phyloP scores from a whole-genome alignment of 2,797 vertebrate genomes.

The Meda fulgida region DNA sequence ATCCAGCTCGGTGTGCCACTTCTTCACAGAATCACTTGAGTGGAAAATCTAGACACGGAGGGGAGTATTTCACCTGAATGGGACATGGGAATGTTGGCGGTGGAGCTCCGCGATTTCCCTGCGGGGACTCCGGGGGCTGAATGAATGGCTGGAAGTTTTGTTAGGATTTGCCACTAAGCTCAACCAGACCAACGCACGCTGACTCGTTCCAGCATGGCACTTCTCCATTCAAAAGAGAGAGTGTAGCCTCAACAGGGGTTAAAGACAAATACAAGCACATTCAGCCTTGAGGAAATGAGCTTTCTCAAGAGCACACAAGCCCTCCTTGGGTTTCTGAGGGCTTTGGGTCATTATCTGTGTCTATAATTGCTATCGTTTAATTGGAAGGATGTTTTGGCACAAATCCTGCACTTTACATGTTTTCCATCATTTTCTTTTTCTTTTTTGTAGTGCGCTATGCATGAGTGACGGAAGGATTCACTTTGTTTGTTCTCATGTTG shows the following conservation, averaged over 20 bases:
- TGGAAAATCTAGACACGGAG: slow-evolving; percentile 63
- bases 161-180: slow-evolving; percentile 43
- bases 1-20: slow-evolving; percentile 43
- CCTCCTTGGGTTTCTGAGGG: not conserved
- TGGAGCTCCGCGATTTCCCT: slow-evolving; percentile 47
- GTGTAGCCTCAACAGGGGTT: slow-evolving; percentile 66
- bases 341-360: slow-evolving; percentile 20
- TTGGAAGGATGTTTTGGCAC: slow-evolving; percentile 18
- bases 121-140: slow-evolving; percentile 41
- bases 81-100: slow-evolving; percentile 54
- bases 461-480: slow-evolving; percentile 27
- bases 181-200: slow-evolving; percentile 24
- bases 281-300: slow-evolving; percentile 23
- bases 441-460: not conserved
- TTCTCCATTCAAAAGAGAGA: slow-evolving; percentile 56
- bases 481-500: slow-evolving; percentile 38
- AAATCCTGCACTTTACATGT: slow-evolving; percentile 26
- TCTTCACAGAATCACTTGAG: slow-evolving; percentile 61
- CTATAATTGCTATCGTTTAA: slow-evolving; percentile 18
- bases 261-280: slow-evolving; percentile 43
- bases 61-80: slow-evolving; percentile 64
- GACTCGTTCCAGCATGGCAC: slow-evolving; percentile 32
- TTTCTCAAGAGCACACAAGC: not conserved
- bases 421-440: not conserved
- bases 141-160: slow-evolving; percentile 53